These are phyloP conservation scores for Clarias magur DNA, from an alignment of 2,113 vertebrate species.

Conservation along the genomic window DNA sequence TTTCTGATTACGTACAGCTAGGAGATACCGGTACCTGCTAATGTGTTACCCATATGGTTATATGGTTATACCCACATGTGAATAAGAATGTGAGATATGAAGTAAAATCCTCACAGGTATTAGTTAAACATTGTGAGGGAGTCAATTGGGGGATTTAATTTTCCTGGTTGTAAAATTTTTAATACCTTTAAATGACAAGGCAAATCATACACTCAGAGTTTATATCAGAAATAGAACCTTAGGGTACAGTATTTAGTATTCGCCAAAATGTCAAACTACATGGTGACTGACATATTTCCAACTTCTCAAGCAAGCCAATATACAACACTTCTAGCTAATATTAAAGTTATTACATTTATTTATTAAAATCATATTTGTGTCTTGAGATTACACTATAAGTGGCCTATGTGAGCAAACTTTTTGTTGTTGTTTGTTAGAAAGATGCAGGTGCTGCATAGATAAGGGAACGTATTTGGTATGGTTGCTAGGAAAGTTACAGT, in stretches of 20 bases:
- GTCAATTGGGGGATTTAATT: background rate
- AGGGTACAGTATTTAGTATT: background rate
- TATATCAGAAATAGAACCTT: background rate
- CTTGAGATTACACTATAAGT: background rate
- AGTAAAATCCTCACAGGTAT: background rate
- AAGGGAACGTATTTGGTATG: background rate
- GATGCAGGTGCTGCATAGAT: background rate
- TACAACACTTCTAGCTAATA: background rate
- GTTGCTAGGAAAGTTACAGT: background rate
- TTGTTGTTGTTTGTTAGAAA: background rate
- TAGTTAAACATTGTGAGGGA: background rate
- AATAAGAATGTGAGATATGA: background rate
- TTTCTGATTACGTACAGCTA: background rate
- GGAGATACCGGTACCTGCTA: background rate
- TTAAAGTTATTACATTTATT: background rate
- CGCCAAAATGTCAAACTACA: background rate
- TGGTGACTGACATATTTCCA: background rate
- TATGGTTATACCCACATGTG: background rate
- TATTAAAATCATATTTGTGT: background rate
- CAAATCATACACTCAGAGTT: background rate
- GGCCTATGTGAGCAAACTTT: background rate
- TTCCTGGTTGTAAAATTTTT: background rate
- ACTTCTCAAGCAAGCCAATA: background rate
- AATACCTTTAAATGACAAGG: background rate
- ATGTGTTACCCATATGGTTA: conserved; percentile 6